These are phyloP conservation scores for Tinamus guttatus DNA, from an alignment of 2,113 vertebrate species.

Conservation along the genomic window DNA sequence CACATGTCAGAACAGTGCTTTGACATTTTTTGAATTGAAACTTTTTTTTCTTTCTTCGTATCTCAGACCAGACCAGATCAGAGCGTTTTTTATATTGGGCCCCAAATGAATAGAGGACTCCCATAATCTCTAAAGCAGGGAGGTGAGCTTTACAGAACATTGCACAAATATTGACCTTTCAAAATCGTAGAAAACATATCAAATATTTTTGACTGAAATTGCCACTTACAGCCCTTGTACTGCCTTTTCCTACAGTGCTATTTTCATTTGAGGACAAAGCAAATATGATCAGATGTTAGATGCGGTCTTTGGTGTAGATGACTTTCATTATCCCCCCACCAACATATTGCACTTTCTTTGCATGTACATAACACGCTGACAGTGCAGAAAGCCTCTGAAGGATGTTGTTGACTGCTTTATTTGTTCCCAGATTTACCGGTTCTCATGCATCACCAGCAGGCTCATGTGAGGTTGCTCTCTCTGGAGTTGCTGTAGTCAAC, in stretches of 20 bases:
- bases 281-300: background rate
- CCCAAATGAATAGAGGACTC: background rate
- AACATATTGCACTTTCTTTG: background rate
- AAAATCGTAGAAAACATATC: fast-evolving
- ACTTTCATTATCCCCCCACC: background rate
- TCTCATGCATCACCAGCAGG: fast-evolving
- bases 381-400: background rate
- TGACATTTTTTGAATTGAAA: background rate
- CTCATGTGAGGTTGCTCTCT: background rate
- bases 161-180: background rate
- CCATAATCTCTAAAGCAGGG: background rate
- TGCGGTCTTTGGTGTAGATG: background rate
- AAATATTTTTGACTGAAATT: background rate
- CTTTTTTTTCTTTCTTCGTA: background rate
- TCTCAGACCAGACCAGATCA: background rate
- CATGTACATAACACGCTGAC: fast-evolving
- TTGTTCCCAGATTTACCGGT: background rate
- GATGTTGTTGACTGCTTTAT: background rate
- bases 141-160: background rate
- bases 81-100: background rate
- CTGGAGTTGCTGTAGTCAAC: background rate
- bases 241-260: fast-evolving
- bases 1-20: background rate
- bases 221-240: fast-evolving
- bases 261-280: background rate